Percentiles rank a stretch among this genome's conserved stretches.
Evolutionary conservation across 37 sponge, comb jelly and placozoan genomes (phyloP).

Genomic region (Halichondria panicea): DNA sequence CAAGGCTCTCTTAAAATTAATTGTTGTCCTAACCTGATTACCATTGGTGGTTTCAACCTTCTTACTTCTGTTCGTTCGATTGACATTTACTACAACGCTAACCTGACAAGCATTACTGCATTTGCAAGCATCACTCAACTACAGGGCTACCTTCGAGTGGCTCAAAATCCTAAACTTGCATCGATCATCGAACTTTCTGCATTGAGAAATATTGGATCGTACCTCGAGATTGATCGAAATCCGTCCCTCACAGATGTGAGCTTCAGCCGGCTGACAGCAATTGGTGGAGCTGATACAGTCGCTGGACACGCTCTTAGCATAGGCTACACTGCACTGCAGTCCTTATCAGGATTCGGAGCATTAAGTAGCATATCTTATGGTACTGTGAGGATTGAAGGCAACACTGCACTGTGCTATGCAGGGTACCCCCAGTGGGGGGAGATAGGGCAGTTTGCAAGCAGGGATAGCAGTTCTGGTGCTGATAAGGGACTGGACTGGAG

Average conservation of each 20-base stretch:
- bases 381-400: slow-evolving; percentile 73
- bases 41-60: slow-evolving; percentile 15
- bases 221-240: slow-evolving; percentile 50
- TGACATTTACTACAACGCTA: slow-evolving; percentile 39
- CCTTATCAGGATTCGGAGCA: slow-evolving; percentile 15
- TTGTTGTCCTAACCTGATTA: slow-evolving; percentile 36
- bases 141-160: slow-evolving; percentile 26
- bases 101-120: slow-evolving; percentile 20
- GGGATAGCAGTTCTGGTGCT: neutral
- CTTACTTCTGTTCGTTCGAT: slow-evolving; percentile 23
- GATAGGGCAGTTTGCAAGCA: slow-evolving; percentile 3
- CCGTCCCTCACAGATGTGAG: slow-evolving; percentile 16
- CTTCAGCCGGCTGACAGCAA: slow-evolving; percentile 2
- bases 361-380: slow-evolving; percentile 38
- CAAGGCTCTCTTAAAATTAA: slow-evolving; percentile 45
- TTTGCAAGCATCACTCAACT: slow-evolving; percentile 6
- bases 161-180: slow-evolving; percentile 33
- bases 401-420: slow-evolving; percentile 72
- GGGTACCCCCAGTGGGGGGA: slow-evolving; percentile 76
- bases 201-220: slow-evolving; percentile 20
- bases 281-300: slow-evolving; percentile 29
- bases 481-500: slow-evolving; percentile 83
- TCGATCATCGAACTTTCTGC: slow-evolving; percentile 3
- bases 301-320: slow-evolving; percentile 42
- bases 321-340: slow-evolving; percentile 24